phyloP scores from a whole-genome alignment of 2,888 invertebrate species.

The Polymixis flavicincta region DNA sequence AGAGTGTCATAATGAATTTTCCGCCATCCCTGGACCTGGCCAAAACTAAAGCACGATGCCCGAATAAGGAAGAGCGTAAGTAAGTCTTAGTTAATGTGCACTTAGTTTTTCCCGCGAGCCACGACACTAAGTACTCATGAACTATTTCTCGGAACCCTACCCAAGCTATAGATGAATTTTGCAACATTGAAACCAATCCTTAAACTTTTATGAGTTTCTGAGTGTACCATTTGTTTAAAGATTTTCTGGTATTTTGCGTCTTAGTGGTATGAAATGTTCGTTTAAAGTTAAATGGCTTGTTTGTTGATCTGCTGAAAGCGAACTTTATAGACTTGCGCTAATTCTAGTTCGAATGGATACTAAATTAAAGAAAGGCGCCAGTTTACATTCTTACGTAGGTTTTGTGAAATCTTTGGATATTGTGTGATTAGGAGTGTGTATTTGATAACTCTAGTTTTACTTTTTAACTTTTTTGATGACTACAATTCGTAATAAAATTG shows the following conservation, averaged over 20 bases:
- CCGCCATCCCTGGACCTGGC: slow-evolving; percentile 9
- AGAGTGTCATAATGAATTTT: neutral
- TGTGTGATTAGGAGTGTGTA: neutral
- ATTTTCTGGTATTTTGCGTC: slow-evolving; percentile 42
- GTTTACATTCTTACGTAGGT: neutral
- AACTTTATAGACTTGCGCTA: neutral
- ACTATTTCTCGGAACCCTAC: slow-evolving; percentile 48
- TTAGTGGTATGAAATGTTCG: slow-evolving; percentile 3
- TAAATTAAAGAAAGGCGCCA: neutral
- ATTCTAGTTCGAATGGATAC: neutral
- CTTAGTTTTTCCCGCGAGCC: slow-evolving; percentile 44
- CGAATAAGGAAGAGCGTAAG: slow-evolving; percentile 30
- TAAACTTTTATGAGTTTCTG: slow-evolving; percentile 28
- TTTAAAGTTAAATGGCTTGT: slow-evolving; percentile 10
- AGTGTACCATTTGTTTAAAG: slow-evolving; percentile 32
- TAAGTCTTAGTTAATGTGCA: slow-evolving; percentile 57
- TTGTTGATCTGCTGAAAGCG: neutral
- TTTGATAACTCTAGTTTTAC: no score
- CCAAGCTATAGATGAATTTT: slow-evolving; percentile 32
- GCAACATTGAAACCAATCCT: slow-evolving; percentile 52
- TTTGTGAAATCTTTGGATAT: neutral
- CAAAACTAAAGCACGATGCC: slow-evolving; percentile 20
- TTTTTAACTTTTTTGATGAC: neutral
- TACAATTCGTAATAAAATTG: neutral
- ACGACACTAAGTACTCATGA: slow-evolving; percentile 37